phyloP scores from a whole-genome alignment of 2,113 vertebrate species.

The Clarias gariepinus region DNA sequence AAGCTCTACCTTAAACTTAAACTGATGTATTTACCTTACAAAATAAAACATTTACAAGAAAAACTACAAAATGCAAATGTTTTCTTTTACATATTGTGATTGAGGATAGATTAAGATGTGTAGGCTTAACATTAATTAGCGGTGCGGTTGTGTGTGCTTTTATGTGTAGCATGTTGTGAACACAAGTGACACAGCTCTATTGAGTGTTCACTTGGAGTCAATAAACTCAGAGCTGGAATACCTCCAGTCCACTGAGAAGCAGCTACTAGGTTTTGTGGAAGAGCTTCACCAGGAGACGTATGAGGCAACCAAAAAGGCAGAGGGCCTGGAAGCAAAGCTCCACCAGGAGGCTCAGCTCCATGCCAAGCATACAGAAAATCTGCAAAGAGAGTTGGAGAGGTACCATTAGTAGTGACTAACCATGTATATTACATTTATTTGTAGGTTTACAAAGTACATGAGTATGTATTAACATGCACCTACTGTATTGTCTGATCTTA shows the following conservation, averaged over 20 bases:
- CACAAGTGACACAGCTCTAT: conserved; percentile 54
- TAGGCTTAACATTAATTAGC: background rate
- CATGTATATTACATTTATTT: background rate
- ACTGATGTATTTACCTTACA: background rate
- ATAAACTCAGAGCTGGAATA: conserved; percentile 53
- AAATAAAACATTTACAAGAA: too few relatives aligned
- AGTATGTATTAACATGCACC: background rate
- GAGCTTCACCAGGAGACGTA: conserved; percentile 64
- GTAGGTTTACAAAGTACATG: background rate
- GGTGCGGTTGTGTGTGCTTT: background rate
- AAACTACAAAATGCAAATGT: background rate
- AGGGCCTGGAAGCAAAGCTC: conserved; percentile 61
- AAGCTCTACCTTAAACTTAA: background rate
- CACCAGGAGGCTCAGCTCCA: conserved; percentile 51
- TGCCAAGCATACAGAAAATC: conserved; percentile 11
- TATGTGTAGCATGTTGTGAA: conserved; percentile 58
- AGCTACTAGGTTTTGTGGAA: conserved; percentile 65
- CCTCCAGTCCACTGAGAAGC: conserved; percentile 66
- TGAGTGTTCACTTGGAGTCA: conserved; percentile 66
- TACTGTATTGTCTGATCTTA: background rate
- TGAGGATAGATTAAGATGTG: background rate
- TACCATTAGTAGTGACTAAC: background rate
- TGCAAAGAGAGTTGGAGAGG: conserved; percentile 43
- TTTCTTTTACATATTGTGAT: background rate
- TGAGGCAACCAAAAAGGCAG: conserved; percentile 31